Evolutionary conservation across 2,113 vertebrate species (phyloP).

Genomic region (Rhizomys pruinosus): DNA sequence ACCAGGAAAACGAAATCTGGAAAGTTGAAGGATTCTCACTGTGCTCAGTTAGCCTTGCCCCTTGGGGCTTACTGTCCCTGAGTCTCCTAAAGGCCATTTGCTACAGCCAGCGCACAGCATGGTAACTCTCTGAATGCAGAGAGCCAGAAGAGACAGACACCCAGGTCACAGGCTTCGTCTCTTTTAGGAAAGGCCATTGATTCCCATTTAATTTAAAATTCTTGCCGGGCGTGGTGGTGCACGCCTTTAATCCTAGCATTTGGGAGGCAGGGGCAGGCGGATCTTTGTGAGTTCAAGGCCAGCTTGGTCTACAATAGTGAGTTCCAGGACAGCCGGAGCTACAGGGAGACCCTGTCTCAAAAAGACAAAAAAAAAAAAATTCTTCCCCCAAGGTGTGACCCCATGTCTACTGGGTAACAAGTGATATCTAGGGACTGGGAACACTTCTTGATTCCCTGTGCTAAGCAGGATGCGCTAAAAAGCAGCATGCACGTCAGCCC

Average conservation of each 20-base stretch:
- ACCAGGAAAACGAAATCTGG: background rate
- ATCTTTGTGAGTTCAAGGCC: too few species aligned
- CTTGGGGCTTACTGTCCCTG: background rate
- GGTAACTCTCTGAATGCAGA: background rate
- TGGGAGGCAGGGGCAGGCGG: too few species aligned
- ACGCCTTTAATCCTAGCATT: too few species aligned
- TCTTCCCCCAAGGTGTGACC: background rate
- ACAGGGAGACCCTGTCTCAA: too few species aligned
- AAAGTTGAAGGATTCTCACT: background rate
- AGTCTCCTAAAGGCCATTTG: background rate
- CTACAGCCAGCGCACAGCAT: background rate
- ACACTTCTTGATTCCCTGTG: too few species aligned
- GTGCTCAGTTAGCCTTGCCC: accelerated
- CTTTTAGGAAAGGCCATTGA: background rate
- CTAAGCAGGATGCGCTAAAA: background rate
- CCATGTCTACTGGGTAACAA: background rate
- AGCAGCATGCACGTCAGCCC: background rate
- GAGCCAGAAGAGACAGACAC: background rate
- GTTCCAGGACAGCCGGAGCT: too few species aligned
- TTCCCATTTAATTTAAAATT: background rate
- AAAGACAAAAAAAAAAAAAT: too few species aligned
- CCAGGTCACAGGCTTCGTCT: background rate
- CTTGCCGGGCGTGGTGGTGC: too few species aligned
- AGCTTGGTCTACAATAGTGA: too few species aligned
- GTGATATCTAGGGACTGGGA: accelerated